phyloP scores from a whole-genome alignment of 2,888 invertebrate species.

The Spilarctia lutea region DNA sequence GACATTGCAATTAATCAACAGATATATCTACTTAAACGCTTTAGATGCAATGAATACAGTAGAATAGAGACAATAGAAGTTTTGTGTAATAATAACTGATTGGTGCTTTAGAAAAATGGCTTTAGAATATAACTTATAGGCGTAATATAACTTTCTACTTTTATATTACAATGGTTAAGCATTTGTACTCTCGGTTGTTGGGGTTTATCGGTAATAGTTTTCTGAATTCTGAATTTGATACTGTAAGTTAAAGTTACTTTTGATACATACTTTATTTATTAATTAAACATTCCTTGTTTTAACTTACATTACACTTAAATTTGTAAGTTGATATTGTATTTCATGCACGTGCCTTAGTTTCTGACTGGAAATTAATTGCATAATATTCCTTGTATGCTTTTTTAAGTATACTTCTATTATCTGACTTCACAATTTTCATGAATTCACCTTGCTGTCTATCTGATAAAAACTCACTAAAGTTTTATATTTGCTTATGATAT shows the following conservation, averaged over 20 bases:
- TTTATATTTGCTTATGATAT: background rate
- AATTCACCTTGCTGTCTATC: no score
- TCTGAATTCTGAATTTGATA: background rate
- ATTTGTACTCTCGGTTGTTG: background rate
- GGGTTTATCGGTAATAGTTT: background rate
- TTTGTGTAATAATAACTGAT: conserved; percentile 16
- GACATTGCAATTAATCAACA: conserved; percentile 69
- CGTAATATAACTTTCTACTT: background rate
- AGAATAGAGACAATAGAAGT: conserved; percentile 44
- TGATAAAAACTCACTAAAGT: no score
- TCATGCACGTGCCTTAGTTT: no score
- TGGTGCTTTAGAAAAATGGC: background rate
- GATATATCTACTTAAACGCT: conserved; percentile 38
- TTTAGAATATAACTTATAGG: no score
- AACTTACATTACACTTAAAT: no score
- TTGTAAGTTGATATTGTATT: no score
- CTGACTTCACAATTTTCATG: no score
- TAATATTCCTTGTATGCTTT: no score
- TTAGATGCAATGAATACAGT: conserved; percentile 35
- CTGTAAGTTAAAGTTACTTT: background rate
- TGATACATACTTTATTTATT: no score
- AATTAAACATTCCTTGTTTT: no score
- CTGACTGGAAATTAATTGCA: no score
- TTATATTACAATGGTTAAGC: background rate
- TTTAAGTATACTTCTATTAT: no score